These are phyloP conservation scores for Sebastes nivosus DNA, from an alignment of 2,797 vertebrate genomes.

Conservation along the genomic window DNA sequence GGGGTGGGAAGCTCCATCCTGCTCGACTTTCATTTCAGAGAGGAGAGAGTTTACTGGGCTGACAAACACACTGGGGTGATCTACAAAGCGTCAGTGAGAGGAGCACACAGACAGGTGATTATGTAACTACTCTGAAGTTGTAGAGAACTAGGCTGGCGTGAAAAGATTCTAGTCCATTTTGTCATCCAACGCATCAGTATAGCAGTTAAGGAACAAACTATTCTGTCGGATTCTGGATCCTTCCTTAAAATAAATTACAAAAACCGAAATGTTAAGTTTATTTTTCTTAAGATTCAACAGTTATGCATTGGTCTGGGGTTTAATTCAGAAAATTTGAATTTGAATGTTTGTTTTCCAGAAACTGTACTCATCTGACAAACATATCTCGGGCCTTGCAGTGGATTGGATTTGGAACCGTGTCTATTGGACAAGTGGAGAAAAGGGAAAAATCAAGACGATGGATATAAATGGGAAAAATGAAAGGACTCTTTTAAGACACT, in stretches of 20 bases:
- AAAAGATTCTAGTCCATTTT: neutral
- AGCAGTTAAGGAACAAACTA: neutral
- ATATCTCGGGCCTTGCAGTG: constrained; percentile 89
- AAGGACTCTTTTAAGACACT: constrained; percentile 80
- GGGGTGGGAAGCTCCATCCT: constrained; percentile 82
- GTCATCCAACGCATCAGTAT: neutral
- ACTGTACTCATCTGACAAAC: constrained; percentile 84
- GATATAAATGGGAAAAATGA: constrained; percentile 85
- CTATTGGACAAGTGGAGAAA: constrained; percentile 87
- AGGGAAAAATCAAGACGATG: constrained; percentile 87
- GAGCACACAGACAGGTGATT: constrained; percentile 86
- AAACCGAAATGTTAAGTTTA: neutral
- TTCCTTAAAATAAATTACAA: neutral
- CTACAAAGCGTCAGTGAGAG: constrained; percentile 85
- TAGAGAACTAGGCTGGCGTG: neutral
- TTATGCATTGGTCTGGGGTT: neutral
- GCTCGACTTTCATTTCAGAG: constrained; percentile 87
- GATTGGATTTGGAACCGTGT: constrained; percentile 89
- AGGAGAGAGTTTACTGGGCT: constrained; percentile 90
- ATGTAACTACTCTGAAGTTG: neutral
- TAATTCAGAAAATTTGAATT: neutral
- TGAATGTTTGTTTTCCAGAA: constrained; percentile 76
- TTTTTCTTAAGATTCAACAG: neutral
- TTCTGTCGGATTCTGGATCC: neutral
- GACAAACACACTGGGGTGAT: constrained; percentile 85